Evolutionary conservation across 2,888 invertebrate species (phyloP).

Genomic region (Hyposoter dolosus): DNA sequence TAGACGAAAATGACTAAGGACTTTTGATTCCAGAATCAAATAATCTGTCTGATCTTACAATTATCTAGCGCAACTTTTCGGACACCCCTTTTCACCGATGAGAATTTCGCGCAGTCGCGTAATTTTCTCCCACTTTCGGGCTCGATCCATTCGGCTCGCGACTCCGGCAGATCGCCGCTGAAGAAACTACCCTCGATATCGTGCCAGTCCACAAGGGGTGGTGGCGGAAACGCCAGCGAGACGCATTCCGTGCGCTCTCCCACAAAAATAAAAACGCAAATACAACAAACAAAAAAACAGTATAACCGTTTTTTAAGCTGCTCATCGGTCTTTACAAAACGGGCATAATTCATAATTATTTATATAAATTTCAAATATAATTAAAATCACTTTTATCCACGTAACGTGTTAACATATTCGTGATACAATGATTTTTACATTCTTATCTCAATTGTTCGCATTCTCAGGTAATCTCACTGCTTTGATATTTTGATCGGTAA

Average conservation of each 20-base stretch:
- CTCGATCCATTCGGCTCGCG: slow-evolving; percentile 60
- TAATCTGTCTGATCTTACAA: too few species aligned
- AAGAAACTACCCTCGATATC: slow-evolving; percentile 58
- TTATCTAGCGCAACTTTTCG: neutral
- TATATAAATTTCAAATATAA: neutral
- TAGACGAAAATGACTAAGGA: neutral
- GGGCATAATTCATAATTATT: neutral
- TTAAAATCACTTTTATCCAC: neutral
- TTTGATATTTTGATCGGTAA: neutral
- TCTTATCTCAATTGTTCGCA: neutral
- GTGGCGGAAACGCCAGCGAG: slow-evolving; percentile 62
- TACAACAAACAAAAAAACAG: neutral
- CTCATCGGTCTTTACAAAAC: slow-evolving; percentile 25
- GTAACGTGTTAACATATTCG: neutral
- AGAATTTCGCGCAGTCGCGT: slow-evolving; percentile 63
- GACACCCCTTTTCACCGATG: neutral
- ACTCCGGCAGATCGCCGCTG: slow-evolving; percentile 29
- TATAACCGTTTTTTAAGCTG: neutral
- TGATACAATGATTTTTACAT: neutral
- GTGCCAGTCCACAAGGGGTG: slow-evolving; percentile 65
- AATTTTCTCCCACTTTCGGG: slow-evolving; percentile 49
- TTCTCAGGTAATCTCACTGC: neutral
- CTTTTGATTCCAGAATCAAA: neutral
- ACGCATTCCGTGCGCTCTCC: slow-evolving; percentile 53
- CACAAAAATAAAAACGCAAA: slow-evolving; percentile 30